Percentiles rank a stretch among this genome's conserved stretches.
These are phyloP conservation scores for Halictus quadricinctus DNA, from an alignment of 2,888 invertebrate genomes.

Conservation along the genomic window DNA sequence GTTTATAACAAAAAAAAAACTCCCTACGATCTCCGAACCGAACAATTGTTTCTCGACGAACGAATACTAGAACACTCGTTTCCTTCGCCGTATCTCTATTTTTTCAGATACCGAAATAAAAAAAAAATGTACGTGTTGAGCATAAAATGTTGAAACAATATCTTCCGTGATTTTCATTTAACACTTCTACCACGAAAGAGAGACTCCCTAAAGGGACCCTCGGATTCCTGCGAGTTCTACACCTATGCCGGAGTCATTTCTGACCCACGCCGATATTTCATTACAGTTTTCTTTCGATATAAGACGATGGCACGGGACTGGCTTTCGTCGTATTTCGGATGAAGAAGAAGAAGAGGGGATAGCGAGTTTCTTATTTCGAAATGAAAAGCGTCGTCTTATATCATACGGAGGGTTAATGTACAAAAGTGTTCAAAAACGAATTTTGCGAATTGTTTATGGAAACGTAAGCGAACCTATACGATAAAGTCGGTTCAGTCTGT, in stretches of 20 bases:
- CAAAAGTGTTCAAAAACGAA: not conserved
- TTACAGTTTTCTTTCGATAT: no score
- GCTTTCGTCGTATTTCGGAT: no score
- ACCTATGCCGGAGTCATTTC: no score
- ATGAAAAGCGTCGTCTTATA: no score
- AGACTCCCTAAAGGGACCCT: no score
- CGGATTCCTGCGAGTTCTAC: no score
- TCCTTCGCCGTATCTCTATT: slow-evolving; percentile 42
- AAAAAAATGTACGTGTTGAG: slow-evolving; percentile 45
- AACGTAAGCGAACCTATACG: no score
- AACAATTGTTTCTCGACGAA: slow-evolving; percentile 26
- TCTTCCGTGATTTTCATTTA: slow-evolving; percentile 26
- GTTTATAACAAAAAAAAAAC: slow-evolving; percentile 39
- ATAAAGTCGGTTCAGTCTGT: not conserved
- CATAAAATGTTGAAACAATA: slow-evolving; percentile 39
- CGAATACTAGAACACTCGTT: slow-evolving; percentile 36
- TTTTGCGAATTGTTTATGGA: not conserved
- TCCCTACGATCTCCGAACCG: slow-evolving; percentile 21
- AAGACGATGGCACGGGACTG: no score
- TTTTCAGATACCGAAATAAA: slow-evolving; percentile 48
- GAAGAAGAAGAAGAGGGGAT: no score
- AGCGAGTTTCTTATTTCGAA: no score
- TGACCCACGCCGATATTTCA: no score
- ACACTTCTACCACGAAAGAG: not conserved
- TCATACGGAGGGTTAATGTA: not conserved